These are phyloP conservation scores for Lethenteron camtschaticum DNA, from an alignment of 2,113 vertebrate species.

Conservation along the genomic window DNA sequence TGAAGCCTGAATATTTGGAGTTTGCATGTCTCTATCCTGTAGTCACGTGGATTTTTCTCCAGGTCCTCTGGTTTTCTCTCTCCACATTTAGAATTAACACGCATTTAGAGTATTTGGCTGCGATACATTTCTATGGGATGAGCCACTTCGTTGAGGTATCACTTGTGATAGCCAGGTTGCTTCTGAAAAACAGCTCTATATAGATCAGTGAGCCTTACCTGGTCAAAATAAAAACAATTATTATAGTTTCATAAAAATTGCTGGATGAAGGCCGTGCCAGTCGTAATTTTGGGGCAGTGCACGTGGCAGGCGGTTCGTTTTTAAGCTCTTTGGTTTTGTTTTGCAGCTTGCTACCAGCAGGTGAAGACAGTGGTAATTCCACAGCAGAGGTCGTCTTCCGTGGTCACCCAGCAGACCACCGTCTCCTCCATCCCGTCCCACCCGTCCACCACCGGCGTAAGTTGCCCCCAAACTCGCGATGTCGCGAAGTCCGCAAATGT, in stretches of 20 bases:
- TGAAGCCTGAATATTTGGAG: no score
- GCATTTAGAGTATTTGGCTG: no score
- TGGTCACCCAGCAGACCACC: constrained; percentile 76
- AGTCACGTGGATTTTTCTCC: no score
- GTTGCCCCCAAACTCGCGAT: constrained; percentile 10
- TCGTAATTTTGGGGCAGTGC: neutral
- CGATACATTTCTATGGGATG: no score
- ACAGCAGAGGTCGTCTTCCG: constrained; percentile 77
- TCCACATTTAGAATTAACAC: no score
- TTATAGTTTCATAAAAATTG: neutral
- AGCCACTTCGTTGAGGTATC: no score
- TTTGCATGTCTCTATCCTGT: no score
- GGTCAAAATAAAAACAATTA: neutral
- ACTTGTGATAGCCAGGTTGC: neutral
- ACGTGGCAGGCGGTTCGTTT: neutral
- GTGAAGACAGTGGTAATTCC: constrained; percentile 60
- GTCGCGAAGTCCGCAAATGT: no score
- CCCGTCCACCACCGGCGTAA: constrained; percentile 76
- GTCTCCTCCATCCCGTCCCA: constrained; percentile 84
- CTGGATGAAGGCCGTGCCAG: neutral
- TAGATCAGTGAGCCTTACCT: constrained; percentile 4
- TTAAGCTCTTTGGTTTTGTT: neutral
- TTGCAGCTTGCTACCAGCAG: constrained; percentile 46
- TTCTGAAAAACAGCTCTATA: constrained; percentile 16
- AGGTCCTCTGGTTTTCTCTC: no score